phyloP scores from a whole-genome alignment of 2,797 vertebrate genomes.

The Acipenser oxyrinchus region DNA sequence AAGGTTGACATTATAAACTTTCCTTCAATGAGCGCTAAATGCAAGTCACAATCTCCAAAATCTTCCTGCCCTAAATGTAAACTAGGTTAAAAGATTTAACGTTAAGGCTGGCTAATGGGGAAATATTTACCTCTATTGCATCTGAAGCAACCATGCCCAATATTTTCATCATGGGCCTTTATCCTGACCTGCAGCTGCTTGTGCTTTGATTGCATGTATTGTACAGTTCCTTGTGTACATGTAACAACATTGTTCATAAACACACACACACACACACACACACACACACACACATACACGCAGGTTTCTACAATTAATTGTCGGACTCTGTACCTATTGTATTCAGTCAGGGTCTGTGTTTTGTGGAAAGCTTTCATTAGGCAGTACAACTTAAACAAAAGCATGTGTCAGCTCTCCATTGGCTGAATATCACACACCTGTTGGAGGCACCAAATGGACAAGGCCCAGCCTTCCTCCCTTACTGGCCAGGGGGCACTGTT shows the following conservation, averaged over 20 bases:
- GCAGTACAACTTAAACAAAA: slow-evolving; percentile 8
- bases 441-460: slow-evolving; percentile 6
- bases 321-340: slow-evolving; percentile 18
- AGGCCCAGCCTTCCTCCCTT: slow-evolving; percentile 4
- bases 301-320: slow-evolving; percentile 29
- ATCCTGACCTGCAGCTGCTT: background rate
- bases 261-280: slow-evolving; percentile 3
- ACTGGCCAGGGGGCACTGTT: background rate
- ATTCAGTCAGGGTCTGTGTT: background rate
- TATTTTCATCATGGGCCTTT: background rate
- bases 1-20: too few species aligned
- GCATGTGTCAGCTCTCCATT: slow-evolving; percentile 4
- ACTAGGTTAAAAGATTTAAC: background rate
- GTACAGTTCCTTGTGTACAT: background rate
- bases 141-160: background rate
- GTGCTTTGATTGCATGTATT: background rate
- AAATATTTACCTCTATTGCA: background rate
- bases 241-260: slow-evolving; percentile 3
- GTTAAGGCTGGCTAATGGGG: background rate
- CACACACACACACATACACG: slow-evolving; percentile 1
- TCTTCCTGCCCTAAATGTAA: background rate
- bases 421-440: slow-evolving; percentile 9
- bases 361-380: slow-evolving; percentile 1
- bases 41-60: too few species aligned
- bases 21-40: too few species aligned